Conservation (phyloP, 2,797 vertebrate species). For the Sebastiscus albofasciatus region DNA sequence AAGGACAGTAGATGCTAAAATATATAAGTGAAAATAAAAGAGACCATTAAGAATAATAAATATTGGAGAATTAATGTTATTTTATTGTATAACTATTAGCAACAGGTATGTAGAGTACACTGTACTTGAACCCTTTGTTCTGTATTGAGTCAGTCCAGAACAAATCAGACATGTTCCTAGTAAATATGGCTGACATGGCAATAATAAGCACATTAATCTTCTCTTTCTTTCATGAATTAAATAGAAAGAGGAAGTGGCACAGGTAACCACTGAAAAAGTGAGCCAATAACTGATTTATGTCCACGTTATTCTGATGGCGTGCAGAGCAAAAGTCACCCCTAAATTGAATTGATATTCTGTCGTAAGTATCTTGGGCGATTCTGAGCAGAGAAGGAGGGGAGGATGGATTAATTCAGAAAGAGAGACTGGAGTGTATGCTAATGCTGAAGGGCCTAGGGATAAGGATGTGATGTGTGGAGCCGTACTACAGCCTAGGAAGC, state of each 20-base stretch:
- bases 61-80: no score
- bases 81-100: background rate
- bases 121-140: no score
- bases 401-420: constrained; percentile 36
- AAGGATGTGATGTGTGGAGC: constrained; percentile 26
- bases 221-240: background rate
- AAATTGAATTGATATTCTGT: constrained; percentile 43
- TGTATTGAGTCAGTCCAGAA: background rate
- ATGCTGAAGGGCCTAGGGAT: constrained; percentile 31
- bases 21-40: no score
- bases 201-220: background rate
- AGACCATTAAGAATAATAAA: no score
- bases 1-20: no score
- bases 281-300: background rate
- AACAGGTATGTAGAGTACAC: background rate
- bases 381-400: background rate
- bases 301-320: constrained; percentile 17
- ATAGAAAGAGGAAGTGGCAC: background rate
- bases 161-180: background rate
- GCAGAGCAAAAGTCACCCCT: constrained; percentile 36
- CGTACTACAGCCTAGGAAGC: constrained; percentile 4
- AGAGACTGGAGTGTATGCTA: constrained; percentile 38
- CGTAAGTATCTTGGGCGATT: constrained; percentile 7
- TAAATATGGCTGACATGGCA: background rate
- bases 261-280: background rate